These are phyloP conservation scores for Xyliphius kryptos DNA, from an alignment of 2,113 vertebrate species.

Conservation along the genomic window DNA sequence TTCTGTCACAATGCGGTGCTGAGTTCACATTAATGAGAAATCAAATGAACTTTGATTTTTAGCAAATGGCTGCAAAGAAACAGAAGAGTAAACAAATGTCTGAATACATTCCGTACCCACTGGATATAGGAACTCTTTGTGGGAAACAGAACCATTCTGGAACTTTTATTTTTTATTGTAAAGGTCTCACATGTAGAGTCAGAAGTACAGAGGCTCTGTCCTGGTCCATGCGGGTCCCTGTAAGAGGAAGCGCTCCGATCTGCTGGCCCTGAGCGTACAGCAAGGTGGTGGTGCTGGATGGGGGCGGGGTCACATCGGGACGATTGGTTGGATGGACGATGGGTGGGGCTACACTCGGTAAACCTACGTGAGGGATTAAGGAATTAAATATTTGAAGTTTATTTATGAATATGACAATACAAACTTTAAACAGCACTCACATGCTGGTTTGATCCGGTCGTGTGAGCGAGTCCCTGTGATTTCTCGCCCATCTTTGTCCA, in stretches of 20 bases:
- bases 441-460: slow-evolving; percentile 73
- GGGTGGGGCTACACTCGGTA: slow-evolving; percentile 77
- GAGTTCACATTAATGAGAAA: too few relatives aligned
- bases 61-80: too few relatives aligned
- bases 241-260: slow-evolving; percentile 84
- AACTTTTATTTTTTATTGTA: too few relatives aligned
- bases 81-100: too few relatives aligned
- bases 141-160: too few relatives aligned
- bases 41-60: too few relatives aligned
- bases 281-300: slow-evolving; percentile 72
- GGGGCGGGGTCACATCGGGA: slow-evolving; percentile 72
- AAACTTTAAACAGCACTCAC: slow-evolving; percentile 59
- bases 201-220: slow-evolving; percentile 74
- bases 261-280: slow-evolving; percentile 95
- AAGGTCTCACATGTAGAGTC: slow-evolving; percentile 76
- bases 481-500: slow-evolving; percentile 81
- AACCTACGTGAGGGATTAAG: slow-evolving; percentile 61
- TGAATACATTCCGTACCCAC: too few relatives aligned
- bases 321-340: slow-evolving; percentile 65
- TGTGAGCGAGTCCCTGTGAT: slow-evolving; percentile 78
- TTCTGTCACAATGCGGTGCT: too few relatives aligned
- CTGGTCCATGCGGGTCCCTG: slow-evolving; percentile 75
- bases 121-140: too few relatives aligned
- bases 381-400: not conserved
- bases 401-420: not conserved